These are phyloP conservation scores for Epinotia bilunana DNA, from an alignment of 2,888 invertebrate genomes.

Conservation along the genomic window DNA sequence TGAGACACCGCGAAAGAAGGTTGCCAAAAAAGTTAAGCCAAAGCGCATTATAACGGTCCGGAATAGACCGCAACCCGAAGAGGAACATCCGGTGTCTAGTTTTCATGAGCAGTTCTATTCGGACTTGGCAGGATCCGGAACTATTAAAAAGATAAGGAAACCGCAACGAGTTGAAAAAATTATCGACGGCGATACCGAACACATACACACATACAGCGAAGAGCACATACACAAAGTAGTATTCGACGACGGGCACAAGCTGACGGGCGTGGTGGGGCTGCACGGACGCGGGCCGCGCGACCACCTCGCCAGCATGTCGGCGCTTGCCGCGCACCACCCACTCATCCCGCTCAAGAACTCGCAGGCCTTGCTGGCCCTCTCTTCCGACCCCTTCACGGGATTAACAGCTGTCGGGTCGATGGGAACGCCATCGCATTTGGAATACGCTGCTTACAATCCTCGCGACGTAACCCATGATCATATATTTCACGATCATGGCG, in stretches of 20 bases:
- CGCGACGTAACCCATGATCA: constrained; percentile 82
- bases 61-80: constrained; percentile 65
- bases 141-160: constrained; percentile 75
- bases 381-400: constrained; percentile 61
- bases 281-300: constrained; percentile 48
- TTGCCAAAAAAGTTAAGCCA: constrained; percentile 68
- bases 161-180: constrained; percentile 82
- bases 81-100: constrained; percentile 73
- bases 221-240: constrained; percentile 80
- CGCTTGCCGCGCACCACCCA: constrained; percentile 59
- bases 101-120: constrained; percentile 82
- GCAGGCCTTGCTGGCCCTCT: constrained; percentile 63
- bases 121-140: constrained; percentile 75
- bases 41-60: constrained; percentile 65
- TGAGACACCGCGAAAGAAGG: constrained; percentile 70
- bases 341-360: constrained; percentile 65
- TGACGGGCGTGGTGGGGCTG: constrained; percentile 57
- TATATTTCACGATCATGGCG: constrained; percentile 80
- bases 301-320: constrained; percentile 64
- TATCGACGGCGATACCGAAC: constrained; percentile 81
- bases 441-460: constrained; percentile 76
- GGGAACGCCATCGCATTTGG: constrained; percentile 71
- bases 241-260: constrained; percentile 65
- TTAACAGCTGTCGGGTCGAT: constrained; percentile 66
- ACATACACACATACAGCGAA: constrained; percentile 81